Conservation (phyloP, 2,888 invertebrate genomes). For the Stictocephala bisonia region DNA sequence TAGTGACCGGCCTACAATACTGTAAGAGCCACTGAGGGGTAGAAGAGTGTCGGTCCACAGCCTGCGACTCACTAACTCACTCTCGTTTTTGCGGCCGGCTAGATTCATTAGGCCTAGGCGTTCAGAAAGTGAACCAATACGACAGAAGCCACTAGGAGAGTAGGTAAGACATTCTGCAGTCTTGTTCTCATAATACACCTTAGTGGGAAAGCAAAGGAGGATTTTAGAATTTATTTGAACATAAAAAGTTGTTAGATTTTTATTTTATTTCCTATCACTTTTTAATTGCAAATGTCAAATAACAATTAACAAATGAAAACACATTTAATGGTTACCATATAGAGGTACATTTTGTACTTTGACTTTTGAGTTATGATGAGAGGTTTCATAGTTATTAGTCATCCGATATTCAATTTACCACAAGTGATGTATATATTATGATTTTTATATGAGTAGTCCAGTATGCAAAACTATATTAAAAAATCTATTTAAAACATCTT, state of each 20-base stretch:
- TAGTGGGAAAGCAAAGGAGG: neutral
- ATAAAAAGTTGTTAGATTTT: neutral
- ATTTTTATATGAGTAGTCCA: no score
- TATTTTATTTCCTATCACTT: no score
- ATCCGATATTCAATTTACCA: no score
- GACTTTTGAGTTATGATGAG: no score
- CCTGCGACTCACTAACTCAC: constrained; percentile 74
- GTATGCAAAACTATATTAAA: no score
- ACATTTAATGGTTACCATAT: no score
- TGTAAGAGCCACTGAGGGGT: constrained; percentile 79
- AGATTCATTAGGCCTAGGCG: constrained; percentile 78
- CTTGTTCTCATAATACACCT: constrained; percentile 44
- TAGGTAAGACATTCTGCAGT: constrained; percentile 26
- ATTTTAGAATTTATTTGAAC: neutral
- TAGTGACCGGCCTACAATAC: constrained; percentile 83
- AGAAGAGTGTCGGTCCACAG: constrained; percentile 84
- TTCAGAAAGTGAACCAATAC: constrained; percentile 80
- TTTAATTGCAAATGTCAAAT: no score
- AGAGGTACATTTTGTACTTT: no score
- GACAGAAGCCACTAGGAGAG: constrained; percentile 42
- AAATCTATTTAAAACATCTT: no score
- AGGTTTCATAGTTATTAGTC: no score
- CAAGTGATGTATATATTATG: no score
- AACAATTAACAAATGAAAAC: no score
- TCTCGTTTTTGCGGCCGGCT: constrained; percentile 77